Percentiles rank a stretch among this genome's conserved stretches.
These are phyloP conservation scores for Caenorhabditis brenneri DNA, from an alignment of 1,140 invertebrate species.

Conservation along the genomic window DNA sequence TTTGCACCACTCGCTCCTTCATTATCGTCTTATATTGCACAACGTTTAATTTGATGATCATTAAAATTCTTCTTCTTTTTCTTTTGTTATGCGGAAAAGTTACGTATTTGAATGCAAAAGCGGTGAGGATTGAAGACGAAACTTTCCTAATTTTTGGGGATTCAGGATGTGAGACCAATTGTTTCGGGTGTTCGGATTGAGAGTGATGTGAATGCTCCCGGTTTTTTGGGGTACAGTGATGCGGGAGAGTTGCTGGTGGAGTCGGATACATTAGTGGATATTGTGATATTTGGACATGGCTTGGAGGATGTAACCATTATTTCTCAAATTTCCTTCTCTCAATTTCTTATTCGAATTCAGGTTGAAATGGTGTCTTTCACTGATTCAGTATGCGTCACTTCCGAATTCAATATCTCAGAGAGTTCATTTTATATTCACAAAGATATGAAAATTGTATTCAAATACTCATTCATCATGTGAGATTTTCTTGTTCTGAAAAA, in stretches of 20 bases:
- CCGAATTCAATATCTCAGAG: constrained; percentile 5
- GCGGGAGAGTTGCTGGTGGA: background rate
- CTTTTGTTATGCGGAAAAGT: background rate
- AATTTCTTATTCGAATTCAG: background rate
- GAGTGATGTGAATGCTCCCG: background rate
- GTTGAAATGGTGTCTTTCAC: constrained; percentile 22
- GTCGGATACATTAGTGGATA: background rate
- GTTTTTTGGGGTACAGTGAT: constrained; percentile 5
- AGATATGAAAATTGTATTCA: constrained; percentile 22
- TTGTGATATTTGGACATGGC: constrained; percentile 23
- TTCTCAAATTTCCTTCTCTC: background rate
- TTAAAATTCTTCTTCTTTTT: background rate
- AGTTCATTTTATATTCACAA: constrained; percentile 24
- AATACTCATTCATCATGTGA: background rate
- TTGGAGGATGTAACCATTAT: background rate
- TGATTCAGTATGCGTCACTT: background rate
- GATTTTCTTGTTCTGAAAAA: background rate
- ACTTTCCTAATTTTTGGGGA: background rate
- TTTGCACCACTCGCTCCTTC: background rate
- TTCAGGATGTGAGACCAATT: background rate
- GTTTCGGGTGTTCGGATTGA: constrained; percentile 1
- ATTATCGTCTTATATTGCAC: background rate
- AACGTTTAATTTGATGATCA: background rate
- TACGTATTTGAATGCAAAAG: background rate
- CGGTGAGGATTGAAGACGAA: background rate